Evolutionary conservation across 92 coral and sea anemone species (phyloP), one percentile per base, ranked within the genome.

Genomic region (Zoanthus sociatus): DNA sequence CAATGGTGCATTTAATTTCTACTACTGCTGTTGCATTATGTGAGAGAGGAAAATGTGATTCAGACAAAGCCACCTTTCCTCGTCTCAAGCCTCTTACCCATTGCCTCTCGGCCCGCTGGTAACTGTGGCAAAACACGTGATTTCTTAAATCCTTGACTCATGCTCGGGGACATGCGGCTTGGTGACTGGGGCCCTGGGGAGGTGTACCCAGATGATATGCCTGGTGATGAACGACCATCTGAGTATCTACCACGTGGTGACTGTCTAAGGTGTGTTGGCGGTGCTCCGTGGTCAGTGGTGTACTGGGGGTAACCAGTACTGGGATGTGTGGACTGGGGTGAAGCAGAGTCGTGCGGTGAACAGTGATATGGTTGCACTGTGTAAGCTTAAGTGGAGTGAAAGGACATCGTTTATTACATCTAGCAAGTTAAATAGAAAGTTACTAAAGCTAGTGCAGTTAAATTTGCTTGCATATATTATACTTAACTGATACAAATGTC

Each of bases 111-210:
- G 58, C 97, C 93, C 21, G 96, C 85, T 26, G 99, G 99, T 74
- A 97, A 75, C 81, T 94, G 97, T 15, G 99, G 98, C 66, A 97
- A 84, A 21, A 91, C 88, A 86, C 99, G 98, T 86, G 99, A 87
- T 87, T 93, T 97, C 91, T 95, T 97, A 85, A 79, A 90, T 84
- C 95, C 98, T 88, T 94, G 98, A 84, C 98, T 94, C 71, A 91
- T 90, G 68, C 92, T 93, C 74, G 98, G 98, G 95, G 98, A 94
- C 87, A 92, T 91, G 47, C 98, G 91, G 73, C 98, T 98, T 75
- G 98, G 94, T 66, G 98, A 92, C 87, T 87, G 91, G 92, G 92
- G 90, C 84, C 96, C 96, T 72, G 99, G 95, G 86, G 94, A 88
- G 18, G 91, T 84, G 79, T 93, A 94, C 81, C 94, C 98, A 83